phyloP scores from a whole-genome alignment of 1,140 invertebrate genomes.

The Nephila pilipes region DNA sequence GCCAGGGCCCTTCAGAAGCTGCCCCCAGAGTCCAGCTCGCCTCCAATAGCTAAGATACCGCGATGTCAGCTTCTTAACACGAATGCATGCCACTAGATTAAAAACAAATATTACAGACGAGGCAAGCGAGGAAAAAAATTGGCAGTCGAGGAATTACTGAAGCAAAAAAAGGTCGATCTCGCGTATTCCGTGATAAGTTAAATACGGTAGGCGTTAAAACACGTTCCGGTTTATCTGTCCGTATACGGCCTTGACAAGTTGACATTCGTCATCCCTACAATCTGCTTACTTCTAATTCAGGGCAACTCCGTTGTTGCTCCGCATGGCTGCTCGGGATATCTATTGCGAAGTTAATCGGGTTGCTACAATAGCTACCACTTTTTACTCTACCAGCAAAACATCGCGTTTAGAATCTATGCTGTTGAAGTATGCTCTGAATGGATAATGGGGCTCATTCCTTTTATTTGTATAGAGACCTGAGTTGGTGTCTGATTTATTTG shows the following conservation, averaged over 20 bases:
- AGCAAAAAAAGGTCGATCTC: slow-evolving; percentile 64
- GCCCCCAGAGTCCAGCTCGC: slow-evolving; percentile 40
- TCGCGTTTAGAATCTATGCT: not conserved
- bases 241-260: slow-evolving; percentile 61
- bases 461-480: slow-evolving; percentile 4
- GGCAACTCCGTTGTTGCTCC: not conserved
- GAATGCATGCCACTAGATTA: slow-evolving; percentile 37
- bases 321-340: slow-evolving; percentile 11
- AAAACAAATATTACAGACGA: slow-evolving; percentile 9
- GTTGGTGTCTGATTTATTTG: slow-evolving; percentile 27
- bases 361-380: not conserved
- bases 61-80: slow-evolving; percentile 55
- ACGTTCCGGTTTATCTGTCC: slow-evolving; percentile 58
- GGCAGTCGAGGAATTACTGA: slow-evolving; percentile 61
- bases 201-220: slow-evolving; percentile 73
- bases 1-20: slow-evolving; percentile 43
- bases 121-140: not conserved
- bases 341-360: slow-evolving; percentile 37
- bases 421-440: not conserved
- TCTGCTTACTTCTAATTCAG: slow-evolving; percentile 56
- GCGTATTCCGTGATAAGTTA: slow-evolving; percentile 46
- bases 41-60: slow-evolving; percentile 14
- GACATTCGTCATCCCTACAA: slow-evolving; percentile 44
- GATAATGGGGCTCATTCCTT: not conserved
- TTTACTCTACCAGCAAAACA: slow-evolving; percentile 18